Evolutionary conservation across 1,140 invertebrate species (phyloP).

Genomic region (Potamilus streckersoni): DNA sequence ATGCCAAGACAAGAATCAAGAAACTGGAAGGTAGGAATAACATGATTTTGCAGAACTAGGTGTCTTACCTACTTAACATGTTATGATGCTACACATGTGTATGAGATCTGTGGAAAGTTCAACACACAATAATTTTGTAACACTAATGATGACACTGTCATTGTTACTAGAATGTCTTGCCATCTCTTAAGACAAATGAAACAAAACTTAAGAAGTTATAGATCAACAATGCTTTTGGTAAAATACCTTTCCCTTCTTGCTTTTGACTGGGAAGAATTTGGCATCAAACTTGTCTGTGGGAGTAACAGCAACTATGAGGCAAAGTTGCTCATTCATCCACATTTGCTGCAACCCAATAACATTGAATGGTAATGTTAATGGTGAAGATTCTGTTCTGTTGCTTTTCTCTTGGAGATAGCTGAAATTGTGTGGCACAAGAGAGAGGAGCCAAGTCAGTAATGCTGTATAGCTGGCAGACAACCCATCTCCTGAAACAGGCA

Average conservation of each 20-base stretch:
- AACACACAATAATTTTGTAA: not conserved
- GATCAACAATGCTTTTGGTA: not conserved
- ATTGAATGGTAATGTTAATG: slow-evolving; percentile 48
- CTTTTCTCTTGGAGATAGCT: slow-evolving; percentile 34
- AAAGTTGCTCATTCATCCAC: slow-evolving; percentile 56
- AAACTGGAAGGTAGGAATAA: too few species aligned
- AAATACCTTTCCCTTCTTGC: slow-evolving; percentile 51
- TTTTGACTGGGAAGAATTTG: slow-evolving; percentile 35
- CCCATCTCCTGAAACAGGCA: slow-evolving; percentile 43
- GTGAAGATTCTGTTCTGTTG: slow-evolving; percentile 1
- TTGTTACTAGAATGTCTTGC: not conserved
- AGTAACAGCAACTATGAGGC: slow-evolving; percentile 52
- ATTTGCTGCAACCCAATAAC: slow-evolving; percentile 64
- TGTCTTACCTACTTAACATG: not conserved
- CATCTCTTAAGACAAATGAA: not conserved
- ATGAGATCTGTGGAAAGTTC: not conserved
- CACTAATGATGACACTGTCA: not conserved
- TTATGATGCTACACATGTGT: not conserved
- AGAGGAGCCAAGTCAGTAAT: slow-evolving; percentile 60
- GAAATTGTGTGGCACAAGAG: slow-evolving; percentile 59
- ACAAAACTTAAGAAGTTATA: not conserved
- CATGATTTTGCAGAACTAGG: too few species aligned
- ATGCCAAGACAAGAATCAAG: too few species aligned
- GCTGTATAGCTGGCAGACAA: slow-evolving; percentile 61
- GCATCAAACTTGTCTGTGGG: slow-evolving; percentile 50